Evolutionary conservation across 2,113 vertebrate genomes (phyloP).

Genomic region (Copsychus sechellarum): DNA sequence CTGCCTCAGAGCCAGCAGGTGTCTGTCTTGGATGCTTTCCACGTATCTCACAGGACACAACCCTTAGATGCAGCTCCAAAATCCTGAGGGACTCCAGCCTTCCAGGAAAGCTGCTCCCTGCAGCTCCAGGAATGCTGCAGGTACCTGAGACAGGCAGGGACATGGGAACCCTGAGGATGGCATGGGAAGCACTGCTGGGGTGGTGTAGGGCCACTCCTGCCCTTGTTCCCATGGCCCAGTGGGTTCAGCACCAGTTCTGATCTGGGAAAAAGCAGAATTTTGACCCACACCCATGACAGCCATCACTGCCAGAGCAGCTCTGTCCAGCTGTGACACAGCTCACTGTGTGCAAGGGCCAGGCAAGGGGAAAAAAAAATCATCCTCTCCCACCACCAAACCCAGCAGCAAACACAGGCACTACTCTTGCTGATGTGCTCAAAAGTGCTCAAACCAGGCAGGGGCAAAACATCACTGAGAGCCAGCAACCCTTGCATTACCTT

Average conservation of each 20-base stretch:
- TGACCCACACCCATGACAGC: fast-evolving
- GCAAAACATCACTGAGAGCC: neutral
- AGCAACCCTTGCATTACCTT: neutral
- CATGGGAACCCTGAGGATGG: fast-evolving
- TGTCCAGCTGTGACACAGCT: neutral
- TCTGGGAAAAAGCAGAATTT: neutral
- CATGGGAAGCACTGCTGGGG: neutral
- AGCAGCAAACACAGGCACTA: neutral
- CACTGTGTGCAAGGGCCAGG: neutral
- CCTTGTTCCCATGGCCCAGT: neutral
- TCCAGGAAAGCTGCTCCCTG: neutral
- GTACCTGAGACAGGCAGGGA: neutral
- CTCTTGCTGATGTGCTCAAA: neutral
- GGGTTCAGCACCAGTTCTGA: neutral
- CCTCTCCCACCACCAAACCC: neutral
- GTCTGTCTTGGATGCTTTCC: constrained; percentile 22
- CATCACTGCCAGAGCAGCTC: fast-evolving
- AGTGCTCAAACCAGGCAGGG: neutral
- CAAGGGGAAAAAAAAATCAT: neutral
- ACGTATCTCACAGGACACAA: neutral
- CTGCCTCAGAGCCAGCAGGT: constrained; percentile 60
- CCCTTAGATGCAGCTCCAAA: neutral
- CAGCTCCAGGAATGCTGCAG: neutral
- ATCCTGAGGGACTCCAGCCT: neutral
- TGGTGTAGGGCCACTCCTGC: neutral